Evolutionary conservation across 2,113 vertebrate genomes (phyloP).

Genomic region (Xiphorhynchus elegans): DNA sequence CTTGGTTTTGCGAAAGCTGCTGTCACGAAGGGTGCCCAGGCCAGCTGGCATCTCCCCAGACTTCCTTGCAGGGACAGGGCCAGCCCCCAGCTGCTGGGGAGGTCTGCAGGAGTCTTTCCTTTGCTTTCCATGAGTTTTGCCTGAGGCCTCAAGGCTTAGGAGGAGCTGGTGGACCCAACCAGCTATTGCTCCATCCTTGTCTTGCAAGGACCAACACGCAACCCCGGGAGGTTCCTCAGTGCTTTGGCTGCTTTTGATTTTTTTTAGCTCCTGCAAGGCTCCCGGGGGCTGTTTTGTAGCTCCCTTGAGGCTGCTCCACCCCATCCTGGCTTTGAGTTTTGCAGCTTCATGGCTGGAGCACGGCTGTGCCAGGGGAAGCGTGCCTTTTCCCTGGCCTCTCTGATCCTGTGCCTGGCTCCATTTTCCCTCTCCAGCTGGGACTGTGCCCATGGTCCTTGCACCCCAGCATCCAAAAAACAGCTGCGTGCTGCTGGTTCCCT

Average conservation of each 20-base stretch:
- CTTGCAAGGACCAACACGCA: neutral
- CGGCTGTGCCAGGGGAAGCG: neutral
- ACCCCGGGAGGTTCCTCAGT: neutral
- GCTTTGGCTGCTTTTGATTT: neutral
- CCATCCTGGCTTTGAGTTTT: neutral
- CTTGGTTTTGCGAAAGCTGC: neutral
- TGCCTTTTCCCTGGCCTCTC: neutral
- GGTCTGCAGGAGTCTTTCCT: constrained; percentile 30
- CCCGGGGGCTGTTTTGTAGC: neutral
- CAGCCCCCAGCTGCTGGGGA: neutral
- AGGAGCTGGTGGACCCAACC: constrained; percentile 6
- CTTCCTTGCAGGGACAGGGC: neutral
- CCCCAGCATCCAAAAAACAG: neutral
- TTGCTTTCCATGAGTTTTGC: constrained; percentile 64
- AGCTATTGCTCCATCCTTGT: constrained; percentile 45
- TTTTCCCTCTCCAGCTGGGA: neutral
- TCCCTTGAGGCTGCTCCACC: neutral
- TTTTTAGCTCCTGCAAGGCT: neutral
- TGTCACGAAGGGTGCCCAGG: constrained; percentile 39
- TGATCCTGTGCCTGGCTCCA: fast-evolving
- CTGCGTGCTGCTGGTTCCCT: fast-evolving
- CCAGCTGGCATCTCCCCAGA: constrained; percentile 49
- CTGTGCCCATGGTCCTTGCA: neutral
- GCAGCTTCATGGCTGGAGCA: neutral
- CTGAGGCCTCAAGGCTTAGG: neutral